Conservation (phyloP, 1,140 invertebrate species). For the Dolichoris vasculosae region DNA sequence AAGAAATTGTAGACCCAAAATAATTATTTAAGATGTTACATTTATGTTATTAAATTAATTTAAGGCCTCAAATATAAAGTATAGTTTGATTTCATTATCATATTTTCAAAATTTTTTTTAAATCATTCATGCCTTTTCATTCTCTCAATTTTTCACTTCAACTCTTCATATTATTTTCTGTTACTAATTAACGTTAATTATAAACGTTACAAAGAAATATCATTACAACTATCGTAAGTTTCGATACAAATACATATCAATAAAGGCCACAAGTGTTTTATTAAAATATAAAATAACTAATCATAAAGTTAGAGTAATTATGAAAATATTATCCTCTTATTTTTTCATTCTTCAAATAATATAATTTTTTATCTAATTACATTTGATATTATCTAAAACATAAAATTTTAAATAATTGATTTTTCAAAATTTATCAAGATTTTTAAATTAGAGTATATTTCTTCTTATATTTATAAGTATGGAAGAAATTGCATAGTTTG, state of each 20-base stretch:
- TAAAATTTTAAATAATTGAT: slow-evolving; percentile 35
- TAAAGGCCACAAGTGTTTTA: slow-evolving; percentile 69
- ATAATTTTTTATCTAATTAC: background rate
- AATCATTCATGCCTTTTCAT: slow-evolving; percentile 54
- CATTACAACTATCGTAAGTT: slow-evolving; percentile 51
- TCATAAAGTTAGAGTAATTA: slow-evolving; percentile 55
- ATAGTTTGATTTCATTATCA: slow-evolving; percentile 13
- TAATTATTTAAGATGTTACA: slow-evolving; percentile 8
- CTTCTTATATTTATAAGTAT: slow-evolving; percentile 19
- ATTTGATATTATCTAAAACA: slow-evolving; percentile 20
- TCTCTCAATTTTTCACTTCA: slow-evolving; percentile 49
- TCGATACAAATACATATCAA: slow-evolving; percentile 60
- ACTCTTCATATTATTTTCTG: slow-evolving; percentile 50
- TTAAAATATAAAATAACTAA: slow-evolving; percentile 68
- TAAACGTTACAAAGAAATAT: slow-evolving; percentile 18
- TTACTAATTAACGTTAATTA: slow-evolving; percentile 17
- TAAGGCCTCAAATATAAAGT: slow-evolving; percentile 19
- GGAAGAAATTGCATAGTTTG: background rate
- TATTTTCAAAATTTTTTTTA: slow-evolving; percentile 55
- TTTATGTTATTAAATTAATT: background rate
- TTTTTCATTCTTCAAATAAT: background rate
- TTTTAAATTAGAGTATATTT: slow-evolving; percentile 8
- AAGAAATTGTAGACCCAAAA: slow-evolving; percentile 6
- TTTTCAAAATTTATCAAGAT: background rate
- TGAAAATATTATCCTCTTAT: slow-evolving; percentile 36